Evolutionary conservation across 2,888 invertebrate genomes (phyloP).

Genomic region (Cenopis cana): DNA sequence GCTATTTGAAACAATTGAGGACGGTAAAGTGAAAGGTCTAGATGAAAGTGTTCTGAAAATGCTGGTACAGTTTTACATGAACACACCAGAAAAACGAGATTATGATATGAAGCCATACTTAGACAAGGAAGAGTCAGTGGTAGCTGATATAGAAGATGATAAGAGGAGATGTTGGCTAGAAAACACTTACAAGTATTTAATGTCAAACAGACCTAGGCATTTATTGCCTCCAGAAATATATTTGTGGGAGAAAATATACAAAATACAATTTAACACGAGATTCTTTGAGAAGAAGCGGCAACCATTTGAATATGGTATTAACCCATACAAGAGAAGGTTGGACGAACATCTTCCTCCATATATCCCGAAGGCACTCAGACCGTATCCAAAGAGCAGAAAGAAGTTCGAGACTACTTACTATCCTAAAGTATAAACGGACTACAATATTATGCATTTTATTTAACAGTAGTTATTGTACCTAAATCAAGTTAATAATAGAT

Average conservation of each 20-base stretch:
- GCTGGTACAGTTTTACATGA: conserved; percentile 90
- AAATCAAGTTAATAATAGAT: neutral
- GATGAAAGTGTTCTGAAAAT: conserved; percentile 91
- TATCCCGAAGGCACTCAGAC: conserved; percentile 88
- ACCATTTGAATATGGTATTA: conserved; percentile 87
- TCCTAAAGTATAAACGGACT: conserved; percentile 76
- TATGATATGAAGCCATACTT: conserved; percentile 91
- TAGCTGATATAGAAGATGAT: conserved; percentile 89
- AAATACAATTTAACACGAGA: conserved; percentile 88
- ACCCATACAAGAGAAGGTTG: conserved; percentile 87
- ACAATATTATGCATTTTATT: neutral
- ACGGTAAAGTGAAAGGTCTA: conserved; percentile 90
- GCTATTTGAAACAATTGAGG: conserved; percentile 90
- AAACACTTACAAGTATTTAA: conserved; percentile 87
- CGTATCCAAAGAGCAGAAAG: conserved; percentile 86
- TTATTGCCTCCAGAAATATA: conserved; percentile 88
- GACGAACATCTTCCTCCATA: conserved; percentile 88
- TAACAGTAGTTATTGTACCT: too few relatives aligned
- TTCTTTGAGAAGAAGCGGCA: conserved; percentile 88
- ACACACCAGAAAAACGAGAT: conserved; percentile 86
- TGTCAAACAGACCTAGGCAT: conserved; percentile 88
- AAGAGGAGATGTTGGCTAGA: conserved; percentile 90
- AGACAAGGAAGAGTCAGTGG: conserved; percentile 79
- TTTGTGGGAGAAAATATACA: conserved; percentile 93
- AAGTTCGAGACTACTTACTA: conserved; percentile 89